A percentile compares a stretch with the other conserved stretches of the same genome.
phyloP scores from a whole-genome alignment of 2,113 vertebrate species.

The Oenanthe melanoleuca region DNA sequence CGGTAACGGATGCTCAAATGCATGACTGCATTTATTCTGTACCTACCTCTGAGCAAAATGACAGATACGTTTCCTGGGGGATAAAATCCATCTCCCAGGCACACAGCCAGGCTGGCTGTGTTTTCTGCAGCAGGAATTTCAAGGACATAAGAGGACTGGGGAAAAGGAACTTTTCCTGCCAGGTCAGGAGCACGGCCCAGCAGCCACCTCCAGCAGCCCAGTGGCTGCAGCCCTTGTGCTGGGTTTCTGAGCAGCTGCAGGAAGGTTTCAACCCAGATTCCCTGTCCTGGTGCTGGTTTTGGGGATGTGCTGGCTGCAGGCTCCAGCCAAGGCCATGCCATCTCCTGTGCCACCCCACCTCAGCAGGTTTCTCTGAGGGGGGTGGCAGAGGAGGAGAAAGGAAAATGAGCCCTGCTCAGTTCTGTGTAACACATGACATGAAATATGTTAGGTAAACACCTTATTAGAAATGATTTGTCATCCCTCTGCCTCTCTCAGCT shows the following conservation, averaged over 20 bases:
- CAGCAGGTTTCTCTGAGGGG: background rate
- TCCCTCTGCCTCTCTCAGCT: slow-evolving; percentile 70
- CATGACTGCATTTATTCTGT: slow-evolving; percentile 46
- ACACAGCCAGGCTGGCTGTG: background rate
- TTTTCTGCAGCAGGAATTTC: slow-evolving; percentile 8
- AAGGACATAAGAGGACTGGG: background rate
- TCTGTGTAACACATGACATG: background rate
- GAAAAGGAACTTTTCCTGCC: background rate
- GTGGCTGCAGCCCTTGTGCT: background rate
- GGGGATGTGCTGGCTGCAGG: background rate
- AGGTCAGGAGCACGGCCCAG: background rate
- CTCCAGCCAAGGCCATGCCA: background rate
- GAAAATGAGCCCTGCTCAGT: background rate
- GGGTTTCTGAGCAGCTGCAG: background rate
- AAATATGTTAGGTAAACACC: slow-evolving; percentile 41
- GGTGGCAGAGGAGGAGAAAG: background rate
- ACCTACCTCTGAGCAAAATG: slow-evolving; percentile 57
- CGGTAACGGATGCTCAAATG: slow-evolving; percentile 17
- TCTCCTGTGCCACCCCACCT: background rate
- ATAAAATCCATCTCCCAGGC: slow-evolving; percentile 60
- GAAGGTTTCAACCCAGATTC: background rate
- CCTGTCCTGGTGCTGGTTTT: background rate
- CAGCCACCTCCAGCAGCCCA: background rate
- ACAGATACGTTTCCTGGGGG: slow-evolving; percentile 60
- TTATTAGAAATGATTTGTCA: slow-evolving; percentile 77